These are phyloP conservation scores for Clanis bilineata DNA, from an alignment of 2,888 invertebrate species.

Conservation along the genomic window DNA sequence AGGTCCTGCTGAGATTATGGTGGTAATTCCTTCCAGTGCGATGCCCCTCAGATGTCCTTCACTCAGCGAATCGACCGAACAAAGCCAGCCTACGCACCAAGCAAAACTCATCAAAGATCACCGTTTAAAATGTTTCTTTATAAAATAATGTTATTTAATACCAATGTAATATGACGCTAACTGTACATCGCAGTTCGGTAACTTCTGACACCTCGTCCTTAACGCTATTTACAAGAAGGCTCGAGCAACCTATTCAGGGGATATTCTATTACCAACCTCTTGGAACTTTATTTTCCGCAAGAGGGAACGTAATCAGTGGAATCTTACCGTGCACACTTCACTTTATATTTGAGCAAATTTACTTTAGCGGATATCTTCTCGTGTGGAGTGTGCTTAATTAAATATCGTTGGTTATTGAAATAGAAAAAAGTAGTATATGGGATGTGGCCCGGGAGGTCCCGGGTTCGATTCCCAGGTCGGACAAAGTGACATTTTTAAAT, in stretches of 20 bases:
- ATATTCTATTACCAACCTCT: constrained; percentile 53
- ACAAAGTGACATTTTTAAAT: too few species aligned
- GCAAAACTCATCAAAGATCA: too few species aligned
- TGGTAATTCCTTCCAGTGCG: too few species aligned
- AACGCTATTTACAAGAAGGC: constrained; percentile 52
- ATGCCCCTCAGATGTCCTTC: too few species aligned
- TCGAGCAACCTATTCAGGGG: constrained; percentile 46
- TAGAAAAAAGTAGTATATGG: too few species aligned
- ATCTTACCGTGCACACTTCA: constrained; percentile 20
- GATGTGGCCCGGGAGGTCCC: too few species aligned
- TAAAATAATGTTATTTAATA: background rate
- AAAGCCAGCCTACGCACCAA: too few species aligned
- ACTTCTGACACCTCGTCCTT: constrained; percentile 55
- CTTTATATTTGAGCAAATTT: constrained; percentile 21
- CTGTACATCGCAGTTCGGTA: constrained; percentile 32
- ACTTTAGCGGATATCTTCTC: background rate
- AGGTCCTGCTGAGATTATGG: too few species aligned
- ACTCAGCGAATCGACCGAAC: too few species aligned
- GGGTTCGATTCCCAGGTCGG: too few species aligned
- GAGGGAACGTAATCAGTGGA: constrained; percentile 39
- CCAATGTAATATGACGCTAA: background rate
- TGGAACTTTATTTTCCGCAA: constrained; percentile 47
- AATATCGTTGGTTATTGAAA: background rate
- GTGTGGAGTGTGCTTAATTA: background rate
- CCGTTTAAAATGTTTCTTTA: too few species aligned